phyloP scores from a whole-genome alignment of 2,888 invertebrate species.

The Nephrocerus scutellatus region DNA sequence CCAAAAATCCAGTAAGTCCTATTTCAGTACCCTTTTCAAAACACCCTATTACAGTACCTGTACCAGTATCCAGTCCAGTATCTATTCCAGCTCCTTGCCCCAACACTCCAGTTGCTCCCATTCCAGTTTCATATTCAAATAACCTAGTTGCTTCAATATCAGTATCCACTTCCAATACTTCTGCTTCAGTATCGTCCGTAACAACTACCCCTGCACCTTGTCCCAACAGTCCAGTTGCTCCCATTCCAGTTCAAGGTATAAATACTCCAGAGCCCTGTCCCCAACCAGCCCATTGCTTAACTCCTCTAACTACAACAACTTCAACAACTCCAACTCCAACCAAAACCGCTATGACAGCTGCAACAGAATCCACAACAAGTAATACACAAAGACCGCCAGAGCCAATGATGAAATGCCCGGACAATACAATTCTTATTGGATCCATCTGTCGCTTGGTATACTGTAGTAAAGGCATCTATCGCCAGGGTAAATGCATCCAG shows the following conservation, averaged over 20 bases:
- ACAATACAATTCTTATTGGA: conserved; percentile 26
- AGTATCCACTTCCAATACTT: too few relatives aligned
- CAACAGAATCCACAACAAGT: too few relatives aligned
- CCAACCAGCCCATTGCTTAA: too few relatives aligned
- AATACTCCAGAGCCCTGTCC: too few relatives aligned
- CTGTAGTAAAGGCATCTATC: conserved; percentile 27
- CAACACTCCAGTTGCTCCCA: background rate
- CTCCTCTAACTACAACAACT: background rate
- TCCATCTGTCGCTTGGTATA: conserved; percentile 30
- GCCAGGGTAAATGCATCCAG: conserved; percentile 25
- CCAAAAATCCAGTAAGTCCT: conserved; percentile 1
- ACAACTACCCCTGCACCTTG: too few relatives aligned
- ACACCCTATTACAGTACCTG: conserved; percentile 6
- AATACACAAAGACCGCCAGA: conserved; percentile 16
- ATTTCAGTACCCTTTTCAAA: conserved; percentile 1
- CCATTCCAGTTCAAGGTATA: too few relatives aligned
- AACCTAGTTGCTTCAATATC: too few relatives aligned
- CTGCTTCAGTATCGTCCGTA: too few relatives aligned
- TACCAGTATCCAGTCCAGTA: too few relatives aligned
- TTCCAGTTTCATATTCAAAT: too few relatives aligned
- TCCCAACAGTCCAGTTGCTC: too few relatives aligned
- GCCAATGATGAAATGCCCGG: conserved; percentile 23
- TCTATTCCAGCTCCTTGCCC: background rate
- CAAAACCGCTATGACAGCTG: too few relatives aligned
- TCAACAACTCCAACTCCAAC: background rate